phyloP scores from a whole-genome alignment of 2,888 invertebrate genomes.

The Sepiola atlantica region DNA sequence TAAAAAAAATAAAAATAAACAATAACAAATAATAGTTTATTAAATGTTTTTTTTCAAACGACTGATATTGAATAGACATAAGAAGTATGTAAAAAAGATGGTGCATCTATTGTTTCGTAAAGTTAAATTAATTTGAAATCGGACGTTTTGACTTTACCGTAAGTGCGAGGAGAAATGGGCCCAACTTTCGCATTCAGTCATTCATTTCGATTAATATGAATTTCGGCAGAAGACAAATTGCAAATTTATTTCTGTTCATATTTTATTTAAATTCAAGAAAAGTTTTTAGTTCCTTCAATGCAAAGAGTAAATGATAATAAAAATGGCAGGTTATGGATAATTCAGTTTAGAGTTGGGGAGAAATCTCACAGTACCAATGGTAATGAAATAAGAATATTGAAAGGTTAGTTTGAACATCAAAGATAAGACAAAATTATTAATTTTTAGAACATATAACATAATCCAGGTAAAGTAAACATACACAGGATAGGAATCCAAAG shows the following conservation, averaged over 20 bases:
- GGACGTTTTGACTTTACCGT: no score
- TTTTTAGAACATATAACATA: background rate
- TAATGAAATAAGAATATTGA: background rate
- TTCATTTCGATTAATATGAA: no score
- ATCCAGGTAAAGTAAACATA: background rate
- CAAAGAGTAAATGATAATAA: slow-evolving; percentile 7
- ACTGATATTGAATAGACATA: no score
- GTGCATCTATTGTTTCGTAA: no score
- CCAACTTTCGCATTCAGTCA: no score
- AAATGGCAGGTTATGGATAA: background rate
- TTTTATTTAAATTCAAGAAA: background rate
- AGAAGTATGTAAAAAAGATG: no score
- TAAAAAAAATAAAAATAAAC: no score
- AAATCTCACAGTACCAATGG: background rate
- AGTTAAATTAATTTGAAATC: no score
- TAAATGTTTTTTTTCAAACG: no score
- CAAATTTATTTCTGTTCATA: background rate
- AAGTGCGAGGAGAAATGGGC: no score
- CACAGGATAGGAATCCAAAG: no score
- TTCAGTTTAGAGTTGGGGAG: background rate
- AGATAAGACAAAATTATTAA: background rate
- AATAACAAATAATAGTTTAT: no score
- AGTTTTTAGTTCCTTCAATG: background rate
- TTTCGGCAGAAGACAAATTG: background rate
- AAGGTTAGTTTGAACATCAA: background rate